Conservation (phyloP, 2,888 invertebrate species). For the Lepetodrilus schrolli region DNA sequence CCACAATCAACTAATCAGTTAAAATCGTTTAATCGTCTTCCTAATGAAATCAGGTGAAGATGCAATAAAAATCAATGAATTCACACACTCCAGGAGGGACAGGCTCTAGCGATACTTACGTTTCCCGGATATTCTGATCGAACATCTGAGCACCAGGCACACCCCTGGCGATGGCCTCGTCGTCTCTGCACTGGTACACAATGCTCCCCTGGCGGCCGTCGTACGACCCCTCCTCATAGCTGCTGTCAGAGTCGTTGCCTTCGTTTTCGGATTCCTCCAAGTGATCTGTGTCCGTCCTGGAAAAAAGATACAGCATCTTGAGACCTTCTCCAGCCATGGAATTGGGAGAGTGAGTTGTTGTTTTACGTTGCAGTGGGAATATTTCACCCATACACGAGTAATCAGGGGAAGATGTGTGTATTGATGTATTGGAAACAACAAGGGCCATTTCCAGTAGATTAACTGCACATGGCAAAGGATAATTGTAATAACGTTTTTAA, state of each 20-base stretch:
- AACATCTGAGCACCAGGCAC: conserved; percentile 71
- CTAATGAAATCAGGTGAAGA: too few relatives aligned
- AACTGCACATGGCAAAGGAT: neutral
- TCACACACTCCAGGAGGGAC: too few relatives aligned
- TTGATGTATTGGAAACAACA: neutral
- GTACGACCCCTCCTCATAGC: conserved; percentile 76
- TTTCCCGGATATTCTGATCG: conserved; percentile 74
- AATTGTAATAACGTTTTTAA: too few relatives aligned
- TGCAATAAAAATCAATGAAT: too few relatives aligned
- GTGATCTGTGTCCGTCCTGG: neutral
- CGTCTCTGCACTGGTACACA: conserved; percentile 73
- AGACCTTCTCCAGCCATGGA: too few relatives aligned
- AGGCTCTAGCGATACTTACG: too few relatives aligned
- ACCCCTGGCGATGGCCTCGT: conserved; percentile 71
- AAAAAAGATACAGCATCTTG: too few relatives aligned
- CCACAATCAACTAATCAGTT: too few relatives aligned
- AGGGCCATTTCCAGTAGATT: neutral
- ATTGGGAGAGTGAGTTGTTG: too few relatives aligned
- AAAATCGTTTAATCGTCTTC: too few relatives aligned
- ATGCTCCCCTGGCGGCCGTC: conserved; percentile 75
- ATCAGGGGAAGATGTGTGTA: neutral
- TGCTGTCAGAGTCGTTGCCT: conserved; percentile 55
- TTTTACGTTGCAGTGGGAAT: too few relatives aligned
- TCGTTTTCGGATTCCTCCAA: conserved; percentile 44
- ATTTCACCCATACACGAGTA: neutral